Conservation (phyloP, 2,888 invertebrate species). For the Microctonus hyperodae region DNA sequence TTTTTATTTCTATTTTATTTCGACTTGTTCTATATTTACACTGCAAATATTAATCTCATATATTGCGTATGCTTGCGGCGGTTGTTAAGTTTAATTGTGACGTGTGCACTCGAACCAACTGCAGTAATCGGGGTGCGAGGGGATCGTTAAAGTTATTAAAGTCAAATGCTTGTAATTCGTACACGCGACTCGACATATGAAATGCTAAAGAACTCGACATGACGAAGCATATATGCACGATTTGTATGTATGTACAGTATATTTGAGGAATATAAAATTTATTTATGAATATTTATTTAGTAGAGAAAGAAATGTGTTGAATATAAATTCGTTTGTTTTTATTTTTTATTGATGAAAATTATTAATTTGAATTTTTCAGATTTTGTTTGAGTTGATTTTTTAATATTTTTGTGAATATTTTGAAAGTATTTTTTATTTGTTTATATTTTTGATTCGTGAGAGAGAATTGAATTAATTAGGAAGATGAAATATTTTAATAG, state of each 20-base stretch:
- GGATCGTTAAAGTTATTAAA: slow-evolving; percentile 43
- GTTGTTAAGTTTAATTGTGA: slow-evolving; percentile 48
- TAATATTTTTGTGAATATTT: too few species aligned
- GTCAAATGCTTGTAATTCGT: slow-evolving; percentile 38
- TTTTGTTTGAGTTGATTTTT: too few species aligned
- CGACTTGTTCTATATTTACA: slow-evolving; percentile 24
- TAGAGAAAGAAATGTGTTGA: too few species aligned
- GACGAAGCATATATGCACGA: background rate
- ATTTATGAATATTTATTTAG: too few species aligned
- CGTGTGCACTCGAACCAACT: slow-evolving; percentile 38
- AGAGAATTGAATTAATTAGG: too few species aligned
- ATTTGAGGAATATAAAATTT: too few species aligned
- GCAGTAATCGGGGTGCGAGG: slow-evolving; percentile 38
- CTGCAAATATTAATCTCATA: slow-evolving; percentile 29
- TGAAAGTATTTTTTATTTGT: background rate
- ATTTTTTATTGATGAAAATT: too few species aligned
- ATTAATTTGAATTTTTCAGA: too few species aligned
- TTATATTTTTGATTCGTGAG: too few species aligned
- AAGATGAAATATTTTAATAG: too few species aligned
- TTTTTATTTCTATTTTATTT: background rate
- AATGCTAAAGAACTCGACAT: slow-evolving; percentile 4
- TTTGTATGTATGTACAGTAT: too few species aligned
- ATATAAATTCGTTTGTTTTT: too few species aligned
- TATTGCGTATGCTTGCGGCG: slow-evolving; percentile 32
- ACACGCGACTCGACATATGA: slow-evolving; percentile 33